Conservation (phyloP, 2,888 invertebrate genomes). For the Hirudinaria manillensis region DNA sequence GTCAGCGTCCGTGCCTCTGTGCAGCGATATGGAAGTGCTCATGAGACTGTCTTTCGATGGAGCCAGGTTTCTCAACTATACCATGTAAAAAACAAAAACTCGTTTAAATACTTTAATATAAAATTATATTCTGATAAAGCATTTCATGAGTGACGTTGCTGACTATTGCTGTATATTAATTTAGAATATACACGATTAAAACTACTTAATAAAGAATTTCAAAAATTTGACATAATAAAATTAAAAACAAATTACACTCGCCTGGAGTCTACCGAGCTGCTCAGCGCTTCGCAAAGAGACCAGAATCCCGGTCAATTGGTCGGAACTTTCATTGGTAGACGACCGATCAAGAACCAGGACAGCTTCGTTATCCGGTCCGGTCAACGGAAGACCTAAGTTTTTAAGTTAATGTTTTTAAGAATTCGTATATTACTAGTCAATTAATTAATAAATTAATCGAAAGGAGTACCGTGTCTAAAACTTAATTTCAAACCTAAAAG, state of each 20-base stretch:
- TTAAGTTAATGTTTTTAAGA: too few relatives aligned
- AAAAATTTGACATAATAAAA: too few relatives aligned
- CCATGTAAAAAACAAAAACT: not conserved
- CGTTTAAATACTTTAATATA: not conserved
- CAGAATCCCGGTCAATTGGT: constrained; percentile 27
- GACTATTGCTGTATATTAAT: not conserved
- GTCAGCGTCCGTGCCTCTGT: constrained; percentile 22
- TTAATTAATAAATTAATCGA: too few relatives aligned
- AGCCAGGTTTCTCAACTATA: constrained; percentile 24
- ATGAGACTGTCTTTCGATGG: constrained; percentile 25
- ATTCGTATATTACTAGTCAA: too few relatives aligned
- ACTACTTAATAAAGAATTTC: not conserved
- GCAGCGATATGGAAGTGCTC: constrained; percentile 15
- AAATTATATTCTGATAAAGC: not conserved
- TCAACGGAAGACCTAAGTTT: constrained; percentile 15
- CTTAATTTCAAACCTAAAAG: too few relatives aligned
- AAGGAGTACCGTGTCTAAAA: too few relatives aligned
- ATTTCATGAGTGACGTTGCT: not conserved
- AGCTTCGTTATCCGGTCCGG: constrained; percentile 18
- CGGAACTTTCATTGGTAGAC: constrained; percentile 21
- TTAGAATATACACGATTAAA: not conserved
- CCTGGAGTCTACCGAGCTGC: constrained; percentile 28
- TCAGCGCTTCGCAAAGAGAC: constrained; percentile 20
- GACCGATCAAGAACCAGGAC: constrained; percentile 23
- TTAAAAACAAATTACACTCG: not conserved